A percentile compares a stretch with the other conserved stretches of the same genome.
These are phyloP conservation scores for Caerostris extrusa DNA, from an alignment of 1,140 invertebrate genomes.

Conservation along the genomic window DNA sequence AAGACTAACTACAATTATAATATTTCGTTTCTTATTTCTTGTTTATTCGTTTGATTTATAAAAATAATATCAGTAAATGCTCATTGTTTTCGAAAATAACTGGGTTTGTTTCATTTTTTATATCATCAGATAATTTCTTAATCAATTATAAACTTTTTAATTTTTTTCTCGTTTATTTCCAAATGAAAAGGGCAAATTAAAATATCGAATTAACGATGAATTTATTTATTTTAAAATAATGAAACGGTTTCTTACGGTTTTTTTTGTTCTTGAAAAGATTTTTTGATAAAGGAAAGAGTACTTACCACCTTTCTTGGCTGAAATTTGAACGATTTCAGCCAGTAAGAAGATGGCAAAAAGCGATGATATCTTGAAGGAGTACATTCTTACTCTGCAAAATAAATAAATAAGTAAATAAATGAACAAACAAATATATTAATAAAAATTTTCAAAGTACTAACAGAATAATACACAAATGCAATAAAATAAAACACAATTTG, in stretches of 20 bases:
- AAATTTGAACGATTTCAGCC: not conserved
- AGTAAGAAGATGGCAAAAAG: slow-evolving; percentile 12
- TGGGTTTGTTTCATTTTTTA: not conserved
- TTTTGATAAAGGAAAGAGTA: not conserved
- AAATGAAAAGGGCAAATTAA: not conserved
- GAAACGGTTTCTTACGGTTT: not conserved
- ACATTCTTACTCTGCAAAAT: slow-evolving; percentile 33
- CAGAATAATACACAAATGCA: not conserved
- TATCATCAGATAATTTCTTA: not conserved
- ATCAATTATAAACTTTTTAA: not conserved
- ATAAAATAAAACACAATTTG: not conserved
- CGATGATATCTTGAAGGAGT: not conserved
- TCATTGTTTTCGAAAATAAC: not conserved
- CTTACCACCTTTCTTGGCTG: slow-evolving; percentile 56
- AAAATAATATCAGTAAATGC: not conserved
- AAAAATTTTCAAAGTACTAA: not conserved
- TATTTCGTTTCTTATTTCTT: not conserved
- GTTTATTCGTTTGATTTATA: not conserved
- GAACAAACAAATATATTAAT: not conserved
- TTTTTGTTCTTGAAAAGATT: not conserved
- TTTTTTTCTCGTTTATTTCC: not conserved
- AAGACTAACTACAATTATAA: not conserved
- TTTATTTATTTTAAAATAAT: not conserved
- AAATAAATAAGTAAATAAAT: not conserved
- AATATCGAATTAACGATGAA: not conserved